These are phyloP conservation scores for Neodiprion fabricii DNA, from an alignment of 1,140 invertebrate genomes.

Conservation along the genomic window DNA sequence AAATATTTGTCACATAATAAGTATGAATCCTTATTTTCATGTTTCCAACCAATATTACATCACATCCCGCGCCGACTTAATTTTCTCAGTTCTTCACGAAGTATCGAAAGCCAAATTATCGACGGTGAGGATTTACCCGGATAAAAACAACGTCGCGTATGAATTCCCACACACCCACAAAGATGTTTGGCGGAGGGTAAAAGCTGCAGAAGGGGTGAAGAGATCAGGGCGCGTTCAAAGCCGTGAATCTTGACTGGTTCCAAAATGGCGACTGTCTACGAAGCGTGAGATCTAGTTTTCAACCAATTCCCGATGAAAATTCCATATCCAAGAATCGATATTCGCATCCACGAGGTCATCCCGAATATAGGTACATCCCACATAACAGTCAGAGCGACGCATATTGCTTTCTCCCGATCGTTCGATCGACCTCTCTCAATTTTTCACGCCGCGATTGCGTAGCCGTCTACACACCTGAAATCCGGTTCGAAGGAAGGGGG, in stretches of 20 bases:
- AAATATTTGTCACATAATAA: too few species aligned
- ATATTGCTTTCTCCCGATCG: too few species aligned
- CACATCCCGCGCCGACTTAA: too few species aligned
- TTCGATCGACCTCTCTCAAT: neutral
- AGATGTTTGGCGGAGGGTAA: too few species aligned
- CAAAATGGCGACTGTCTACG: slow-evolving; percentile 2
- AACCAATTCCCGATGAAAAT: slow-evolving; percentile 2
- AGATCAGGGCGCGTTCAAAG: neutral
- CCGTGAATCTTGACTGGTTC: slow-evolving; percentile 1
- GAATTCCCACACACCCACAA: too few species aligned
- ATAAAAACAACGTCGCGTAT: too few species aligned
- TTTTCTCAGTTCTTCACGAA: too few species aligned
- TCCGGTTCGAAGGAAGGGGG: neutral
- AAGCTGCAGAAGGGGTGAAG: neutral
- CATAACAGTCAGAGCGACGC: too few species aligned
- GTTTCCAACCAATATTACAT: too few species aligned
- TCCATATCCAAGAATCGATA: slow-evolving; percentile 2
- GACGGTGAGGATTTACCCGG: too few species aligned
- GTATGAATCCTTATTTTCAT: too few species aligned
- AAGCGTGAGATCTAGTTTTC: slow-evolving; percentile 5
- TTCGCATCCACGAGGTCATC: neutral
- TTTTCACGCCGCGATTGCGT: neutral
- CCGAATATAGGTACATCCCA: neutral
- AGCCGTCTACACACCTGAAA: neutral
- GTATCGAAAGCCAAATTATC: too few species aligned